Percentiles rank a stretch among this genome's conserved stretches.
Conservation (phyloP, 2,113 vertebrate species). For the Ciconia maguari region DNA sequence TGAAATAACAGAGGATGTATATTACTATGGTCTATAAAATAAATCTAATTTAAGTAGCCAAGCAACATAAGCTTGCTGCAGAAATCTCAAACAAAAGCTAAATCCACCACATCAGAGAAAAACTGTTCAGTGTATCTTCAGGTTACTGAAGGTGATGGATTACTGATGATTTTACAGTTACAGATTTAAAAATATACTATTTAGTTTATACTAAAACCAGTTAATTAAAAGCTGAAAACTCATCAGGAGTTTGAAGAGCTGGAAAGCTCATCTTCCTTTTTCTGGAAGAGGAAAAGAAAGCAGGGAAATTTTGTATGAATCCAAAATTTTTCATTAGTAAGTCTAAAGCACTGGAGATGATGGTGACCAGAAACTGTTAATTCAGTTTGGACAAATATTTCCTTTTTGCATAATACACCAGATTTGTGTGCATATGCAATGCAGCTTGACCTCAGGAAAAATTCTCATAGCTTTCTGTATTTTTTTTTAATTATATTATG, state of each 20-base stretch:
- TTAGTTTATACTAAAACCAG: neutral
- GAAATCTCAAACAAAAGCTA: neutral
- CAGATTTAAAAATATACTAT: neutral
- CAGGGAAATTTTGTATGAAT: neutral
- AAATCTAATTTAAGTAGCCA: neutral
- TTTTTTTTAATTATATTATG: neutral
- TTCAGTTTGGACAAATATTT: neutral
- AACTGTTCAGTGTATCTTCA: neutral
- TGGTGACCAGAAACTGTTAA: neutral
- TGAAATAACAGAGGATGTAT: conserved; percentile 37
- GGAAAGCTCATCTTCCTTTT: neutral
- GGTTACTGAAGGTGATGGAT: neutral
- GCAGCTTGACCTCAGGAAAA: neutral
- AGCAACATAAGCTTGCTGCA: neutral
- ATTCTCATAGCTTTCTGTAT: neutral
- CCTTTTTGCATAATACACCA: neutral
- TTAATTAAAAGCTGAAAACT: neutral
- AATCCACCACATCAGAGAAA: neutral
- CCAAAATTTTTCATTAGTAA: neutral
- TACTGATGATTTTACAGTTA: neutral
- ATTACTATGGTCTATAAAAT: neutral
- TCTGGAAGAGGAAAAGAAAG: neutral
- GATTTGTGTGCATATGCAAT: neutral
- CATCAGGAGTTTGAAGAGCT: neutral
- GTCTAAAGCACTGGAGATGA: neutral